A percentile compares a stretch with the other conserved stretches of the same genome.
Conservation (phyloP, 2,888 invertebrate species). For the Diabrotica balteata region DNA sequence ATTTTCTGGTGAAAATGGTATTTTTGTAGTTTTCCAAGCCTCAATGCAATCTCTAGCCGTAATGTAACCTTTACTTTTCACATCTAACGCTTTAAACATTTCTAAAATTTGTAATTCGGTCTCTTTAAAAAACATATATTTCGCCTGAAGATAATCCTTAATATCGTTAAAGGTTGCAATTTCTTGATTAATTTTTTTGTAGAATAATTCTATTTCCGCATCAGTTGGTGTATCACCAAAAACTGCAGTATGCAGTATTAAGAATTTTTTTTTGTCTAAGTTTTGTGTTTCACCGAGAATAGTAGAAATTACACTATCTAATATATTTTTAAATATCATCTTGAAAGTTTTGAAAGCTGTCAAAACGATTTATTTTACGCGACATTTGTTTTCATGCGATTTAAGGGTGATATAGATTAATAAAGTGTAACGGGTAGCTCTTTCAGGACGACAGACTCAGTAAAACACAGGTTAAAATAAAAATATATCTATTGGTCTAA, state of each 20-base stretch:
- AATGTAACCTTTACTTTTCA: slow-evolving; percentile 32
- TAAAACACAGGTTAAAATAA: too few species aligned
- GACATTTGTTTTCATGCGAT: too few species aligned
- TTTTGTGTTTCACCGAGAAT: slow-evolving; percentile 19
- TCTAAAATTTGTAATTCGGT: slow-evolving; percentile 34
- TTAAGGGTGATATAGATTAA: too few species aligned
- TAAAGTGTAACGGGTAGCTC: too few species aligned
- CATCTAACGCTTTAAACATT: slow-evolving; percentile 32
- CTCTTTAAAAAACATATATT: slow-evolving; percentile 30
- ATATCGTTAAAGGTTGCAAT: slow-evolving; percentile 17
- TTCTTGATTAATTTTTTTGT: slow-evolving; percentile 21
- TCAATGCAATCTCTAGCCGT: slow-evolving; percentile 27
- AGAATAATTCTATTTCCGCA: slow-evolving; percentile 30
- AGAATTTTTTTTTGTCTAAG: slow-evolving; percentile 28
- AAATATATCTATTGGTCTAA: too few species aligned
- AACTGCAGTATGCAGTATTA: slow-evolving; percentile 30
- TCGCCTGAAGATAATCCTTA: slow-evolving; percentile 16
- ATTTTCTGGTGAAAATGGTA: slow-evolving; percentile 25
- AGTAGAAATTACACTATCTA: slow-evolving; percentile 19
- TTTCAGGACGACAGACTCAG: too few species aligned
- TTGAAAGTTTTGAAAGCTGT: too few species aligned
- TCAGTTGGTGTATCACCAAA: slow-evolving; percentile 32
- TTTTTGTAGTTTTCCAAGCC: slow-evolving; percentile 26
- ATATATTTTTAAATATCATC: slow-evolving; percentile 2
- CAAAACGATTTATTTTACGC: too few species aligned